Evolutionary conservation across 1,140 invertebrate genomes (phyloP).

Genomic region (Spodoptera frugiperda): DNA sequence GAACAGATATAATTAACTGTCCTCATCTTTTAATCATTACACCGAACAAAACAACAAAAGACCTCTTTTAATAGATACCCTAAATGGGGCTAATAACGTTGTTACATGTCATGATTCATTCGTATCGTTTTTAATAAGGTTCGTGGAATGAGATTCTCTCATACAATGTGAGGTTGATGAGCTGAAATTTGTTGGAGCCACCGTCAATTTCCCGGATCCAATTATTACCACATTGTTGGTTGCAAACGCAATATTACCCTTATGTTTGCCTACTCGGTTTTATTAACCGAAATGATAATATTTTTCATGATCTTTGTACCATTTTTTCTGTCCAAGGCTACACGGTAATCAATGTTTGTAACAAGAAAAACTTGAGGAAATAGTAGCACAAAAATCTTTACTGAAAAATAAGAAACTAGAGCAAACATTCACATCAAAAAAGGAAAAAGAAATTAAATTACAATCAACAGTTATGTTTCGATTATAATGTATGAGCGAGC

Average conservation of each 20-base stretch:
- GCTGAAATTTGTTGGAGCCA: slow-evolving; percentile 45
- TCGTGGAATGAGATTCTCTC: slow-evolving; percentile 35
- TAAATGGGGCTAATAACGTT: slow-evolving; percentile 26
- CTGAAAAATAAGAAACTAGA: too few species aligned
- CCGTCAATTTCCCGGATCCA: slow-evolving; percentile 49
- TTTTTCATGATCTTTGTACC: not conserved
- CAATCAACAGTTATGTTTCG: not conserved
- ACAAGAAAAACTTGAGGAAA: too few species aligned
- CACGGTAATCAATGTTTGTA: too few species aligned
- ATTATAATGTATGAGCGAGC: not conserved
- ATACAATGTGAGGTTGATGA: slow-evolving; percentile 44
- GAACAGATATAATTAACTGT: too few species aligned
- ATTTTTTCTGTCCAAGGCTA: not conserved
- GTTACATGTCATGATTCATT: slow-evolving; percentile 37
- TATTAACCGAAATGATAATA: slow-evolving; percentile 13
- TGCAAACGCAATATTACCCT: slow-evolving; percentile 42
- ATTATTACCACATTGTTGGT: slow-evolving; percentile 47
- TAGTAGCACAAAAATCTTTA: too few species aligned
- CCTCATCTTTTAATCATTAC: not conserved
- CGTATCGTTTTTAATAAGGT: slow-evolving; percentile 45
- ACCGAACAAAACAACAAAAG: slow-evolving; percentile 2
- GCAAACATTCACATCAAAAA: not conserved
- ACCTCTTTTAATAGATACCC: slow-evolving; percentile 21
- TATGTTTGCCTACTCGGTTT: slow-evolving; percentile 35
- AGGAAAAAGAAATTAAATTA: not conserved